Percentiles rank a stretch among this genome's conserved stretches.
phyloP scores from a whole-genome alignment of 2,797 vertebrate genomes.

The Rhinophrynus dorsalis region DNA sequence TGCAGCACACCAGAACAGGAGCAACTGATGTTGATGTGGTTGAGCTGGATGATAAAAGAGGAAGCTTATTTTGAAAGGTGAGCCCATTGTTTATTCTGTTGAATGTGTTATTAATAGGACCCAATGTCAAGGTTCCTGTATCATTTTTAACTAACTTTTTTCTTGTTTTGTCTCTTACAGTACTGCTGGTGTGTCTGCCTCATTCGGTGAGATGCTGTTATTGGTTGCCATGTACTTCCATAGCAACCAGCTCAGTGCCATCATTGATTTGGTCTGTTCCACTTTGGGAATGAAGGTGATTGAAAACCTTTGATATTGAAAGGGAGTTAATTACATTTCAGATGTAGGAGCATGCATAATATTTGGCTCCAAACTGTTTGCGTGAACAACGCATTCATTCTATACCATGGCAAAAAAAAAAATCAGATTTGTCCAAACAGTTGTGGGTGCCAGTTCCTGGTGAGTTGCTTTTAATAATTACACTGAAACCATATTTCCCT shows the following conservation, averaged over 20 bases:
- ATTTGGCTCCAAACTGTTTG: too few species aligned
- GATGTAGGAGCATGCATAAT: too few species aligned
- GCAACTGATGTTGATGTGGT: slow-evolving; percentile 97
- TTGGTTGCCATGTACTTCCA: slow-evolving; percentile 99
- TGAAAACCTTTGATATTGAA: too few species aligned
- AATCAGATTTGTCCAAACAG: too few species aligned
- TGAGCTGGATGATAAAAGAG: slow-evolving; percentile 99
- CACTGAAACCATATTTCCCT: too few species aligned
- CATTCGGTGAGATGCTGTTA: slow-evolving; percentile 97
- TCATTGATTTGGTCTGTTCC: slow-evolving; percentile 97
- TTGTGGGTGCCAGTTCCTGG: too few species aligned
- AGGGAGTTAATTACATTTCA: too few species aligned
- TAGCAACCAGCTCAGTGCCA: slow-evolving; percentile 96
- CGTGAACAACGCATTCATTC: too few species aligned
- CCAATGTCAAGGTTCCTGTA: not conserved
- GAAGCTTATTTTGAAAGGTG: slow-evolving; percentile 99
- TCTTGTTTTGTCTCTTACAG: slow-evolving; percentile 62
- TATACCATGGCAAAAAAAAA: too few species aligned
- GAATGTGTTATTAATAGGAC: not conserved
- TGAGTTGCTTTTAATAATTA: too few species aligned
- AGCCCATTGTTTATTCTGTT: slow-evolving; percentile 6
- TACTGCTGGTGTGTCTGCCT: slow-evolving; percentile 95
- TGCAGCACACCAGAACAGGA: slow-evolving; percentile 94
- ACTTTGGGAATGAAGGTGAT: slow-evolving; percentile 98
- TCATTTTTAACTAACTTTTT: slow-evolving; percentile 18